Base-by-base conservation (phyloP, 92 coral and sea anemone genomes). In the Phenganax marumi region DNA sequence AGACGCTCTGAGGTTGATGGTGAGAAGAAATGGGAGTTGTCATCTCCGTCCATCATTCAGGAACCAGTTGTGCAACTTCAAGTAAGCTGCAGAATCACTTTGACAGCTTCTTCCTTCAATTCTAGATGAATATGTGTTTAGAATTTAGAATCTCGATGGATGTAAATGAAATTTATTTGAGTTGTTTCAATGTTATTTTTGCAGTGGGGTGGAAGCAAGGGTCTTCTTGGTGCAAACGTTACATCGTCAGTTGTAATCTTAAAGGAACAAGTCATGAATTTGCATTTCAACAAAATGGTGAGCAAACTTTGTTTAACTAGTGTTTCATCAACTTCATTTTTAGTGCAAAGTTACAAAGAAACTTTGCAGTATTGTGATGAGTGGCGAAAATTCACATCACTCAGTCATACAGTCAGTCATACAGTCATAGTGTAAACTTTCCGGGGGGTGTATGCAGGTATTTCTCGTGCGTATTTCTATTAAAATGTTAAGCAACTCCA, bases 231-330 rank as follows among this genome's bases (percentile, higher is more conserved):
- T 10, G 98, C 91, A 39, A 95, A 92, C 70, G 88, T 92, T 79
- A 86, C 86, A 22, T 89, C 96, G 77, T 92, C 96, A 52, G 98
- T 95, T 21, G 90, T 90, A 39, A 95, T 95, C 51, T 85, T 95
- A 33, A 95, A 91, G 76, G 98, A 95, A 84, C 98, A 95, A 81
- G 93, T 95, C 12, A 95, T 95, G 98, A 95, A 92, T 77, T 93
- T 93, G 22, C 98, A 95, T 80, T 92, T 89, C 81, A 95, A 93
- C 60, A 60, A 72, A 12, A 85, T 90, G 91, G 98, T 91, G 81
- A 57, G 90, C 43, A 33, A 33, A 33, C 43, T 33, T 33, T 33
- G 43, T 33, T 33, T 33, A 33, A 33, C 3, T 33, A 33, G 43
- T 33, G 43, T 33, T 33, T 33, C 43, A 33, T 33, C 43, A 33